phyloP scores from a whole-genome alignment of 2,113 vertebrate genomes.

The Prionailurus bengalensis region DNA sequence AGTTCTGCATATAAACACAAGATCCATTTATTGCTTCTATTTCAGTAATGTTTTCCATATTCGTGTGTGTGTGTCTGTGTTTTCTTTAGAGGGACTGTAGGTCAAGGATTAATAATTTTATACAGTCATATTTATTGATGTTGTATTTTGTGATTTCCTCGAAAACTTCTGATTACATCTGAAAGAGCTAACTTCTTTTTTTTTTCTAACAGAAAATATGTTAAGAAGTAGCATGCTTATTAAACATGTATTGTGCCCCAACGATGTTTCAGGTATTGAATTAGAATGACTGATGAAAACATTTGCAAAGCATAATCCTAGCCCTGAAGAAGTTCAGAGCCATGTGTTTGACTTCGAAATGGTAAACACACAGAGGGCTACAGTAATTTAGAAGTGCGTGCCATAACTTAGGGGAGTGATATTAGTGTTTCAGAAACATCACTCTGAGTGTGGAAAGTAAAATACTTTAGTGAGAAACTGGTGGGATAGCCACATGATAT shows the following conservation, averaged over 20 bases:
- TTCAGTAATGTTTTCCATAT: neutral
- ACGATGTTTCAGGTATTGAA: neutral
- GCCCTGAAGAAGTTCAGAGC: neutral
- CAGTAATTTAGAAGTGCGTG: neutral
- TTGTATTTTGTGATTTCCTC: neutral
- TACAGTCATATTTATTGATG: neutral
- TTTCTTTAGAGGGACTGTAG: neutral
- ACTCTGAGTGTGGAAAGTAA: neutral
- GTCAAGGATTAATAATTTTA: neutral
- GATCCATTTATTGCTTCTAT: neutral
- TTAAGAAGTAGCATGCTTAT: neutral
- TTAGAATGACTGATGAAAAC: neutral
- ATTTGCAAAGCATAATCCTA: slow-evolving; percentile 45
- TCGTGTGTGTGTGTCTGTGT: neutral
- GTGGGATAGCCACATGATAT: neutral
- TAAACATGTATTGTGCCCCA: slow-evolving; percentile 45
- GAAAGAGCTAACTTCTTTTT: neutral
- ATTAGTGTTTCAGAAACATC: neutral
- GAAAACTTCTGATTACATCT: neutral
- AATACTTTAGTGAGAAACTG: neutral
- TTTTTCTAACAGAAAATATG: neutral
- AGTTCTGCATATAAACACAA: neutral
- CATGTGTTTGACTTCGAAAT: slow-evolving; percentile 27
- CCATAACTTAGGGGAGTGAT: neutral
- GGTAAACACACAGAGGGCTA: neutral